Base-by-base conservation (phyloP, 2,113 vertebrate genomes). In the Trichechus manatus region DNA sequence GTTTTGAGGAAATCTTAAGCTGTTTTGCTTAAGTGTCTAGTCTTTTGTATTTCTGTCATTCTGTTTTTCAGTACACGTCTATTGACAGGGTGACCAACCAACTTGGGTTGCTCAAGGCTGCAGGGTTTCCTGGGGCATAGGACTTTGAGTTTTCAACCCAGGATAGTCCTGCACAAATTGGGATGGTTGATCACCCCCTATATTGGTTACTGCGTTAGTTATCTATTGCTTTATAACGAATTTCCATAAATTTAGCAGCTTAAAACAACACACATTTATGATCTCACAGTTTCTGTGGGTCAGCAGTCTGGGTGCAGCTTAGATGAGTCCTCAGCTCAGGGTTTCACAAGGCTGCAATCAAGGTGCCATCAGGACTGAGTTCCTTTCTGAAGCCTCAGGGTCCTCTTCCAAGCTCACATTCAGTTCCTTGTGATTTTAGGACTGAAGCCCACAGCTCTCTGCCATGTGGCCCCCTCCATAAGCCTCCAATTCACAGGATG, bases 1-100 rank as follows among this genome's bases (percentile, higher is more conserved):
- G 22, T 89, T 95, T 88, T 96, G 88, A 91, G 77, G 90, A 95
- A 96, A 50, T 96, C 15, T 92, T 89, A 42, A 77, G n/a, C 78
- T 89, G 75, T 87, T 95, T 96, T 79, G 4, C 31, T 86, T 44
- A 91, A 27, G 4, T 75, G 63, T 77, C 29, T 96, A 68, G 6
- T 83, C 59, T 95, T 95, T 95, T 56, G 39, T 96, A 63, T 83
- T 93, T 53, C 87, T n/a, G 7, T 75, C 33, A 50, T 91, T 95
- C 61, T 83, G 2, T 88, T 77, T 22, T 94, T 89, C 23, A 47
- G 53, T 91, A 66, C 42, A 70, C 14, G 75, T 74, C n/a, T 91
- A 6, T n/a, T 84, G 25, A 5, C 78, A 59, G 66, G 27, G 53
- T 17, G 92, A 17, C 25, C 22, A 87, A 11, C 86, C 61, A 91